Evolutionary conservation across 2,113 vertebrate species (phyloP), one percentile per base, ranked within the genome.

Genomic region (Electrona antarctica): DNA sequence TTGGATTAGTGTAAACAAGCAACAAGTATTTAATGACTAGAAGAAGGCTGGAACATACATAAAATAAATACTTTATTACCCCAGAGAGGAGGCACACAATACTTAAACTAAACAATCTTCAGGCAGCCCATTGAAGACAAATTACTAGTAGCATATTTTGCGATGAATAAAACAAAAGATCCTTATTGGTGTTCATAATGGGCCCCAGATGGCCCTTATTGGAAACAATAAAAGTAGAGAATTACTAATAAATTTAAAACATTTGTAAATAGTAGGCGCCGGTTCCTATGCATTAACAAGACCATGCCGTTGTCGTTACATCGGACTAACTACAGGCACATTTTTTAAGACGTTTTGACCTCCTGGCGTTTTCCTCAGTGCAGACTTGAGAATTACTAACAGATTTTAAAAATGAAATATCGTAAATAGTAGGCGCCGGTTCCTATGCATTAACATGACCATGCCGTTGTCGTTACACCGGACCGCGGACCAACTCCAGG

Each of bases 311-410:
- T 47, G 15, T 47, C 56, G 2, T 1, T 33, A 10, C 13, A 8
- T 14, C 6, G 54, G 15, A 50, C 57, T 45, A 10, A 65, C 21
- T 73, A 46, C 55, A 41, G 33, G 33, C 33, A 48, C n/a, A 56
- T n/a, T 59, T 61, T 65, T 70, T 66, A 3, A 57, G 4, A 1
- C 45, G 51, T 71, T 60, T 73, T 50, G 61, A 54, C 21, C 14
- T 55, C 9, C 60, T 48, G 21, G 10, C 55, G 0, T 72, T 10
- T 50, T 15, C 54, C n/a, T n/a, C n/a, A n/a, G n/a, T n/a, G n/a
- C n/a, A n/a, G n/a, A n/a, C n/a, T n/a, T n/a, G n/a, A n/a, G n/a
- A n/a, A n/a, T n/a, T n/a, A n/a, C n/a, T n/a, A n/a, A n/a, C 21
- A 21, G 21, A 21, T 21, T 21, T 21, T 1, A 21, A 41, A 41